Conservation (phyloP, 1,140 invertebrate genomes). For the Cydia splendana region DNA sequence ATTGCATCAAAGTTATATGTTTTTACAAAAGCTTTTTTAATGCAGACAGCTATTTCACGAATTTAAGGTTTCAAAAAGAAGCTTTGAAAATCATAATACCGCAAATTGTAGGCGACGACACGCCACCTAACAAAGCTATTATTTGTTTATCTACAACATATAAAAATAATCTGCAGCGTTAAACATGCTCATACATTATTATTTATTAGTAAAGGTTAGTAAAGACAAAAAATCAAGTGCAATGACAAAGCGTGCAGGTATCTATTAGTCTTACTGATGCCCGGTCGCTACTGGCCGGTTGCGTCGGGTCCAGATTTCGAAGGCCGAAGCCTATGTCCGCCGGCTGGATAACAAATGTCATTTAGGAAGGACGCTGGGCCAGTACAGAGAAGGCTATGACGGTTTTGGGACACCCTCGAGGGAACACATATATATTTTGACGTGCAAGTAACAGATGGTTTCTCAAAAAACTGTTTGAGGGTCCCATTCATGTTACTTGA, state of each 20-base stretch:
- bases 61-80: too few species aligned
- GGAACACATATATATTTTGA: not conserved
- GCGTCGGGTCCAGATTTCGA: slow-evolving; percentile 65
- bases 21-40: too few species aligned
- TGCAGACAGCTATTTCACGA: too few species aligned
- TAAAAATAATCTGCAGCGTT: slow-evolving; percentile 11
- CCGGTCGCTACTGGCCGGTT: slow-evolving; percentile 64
- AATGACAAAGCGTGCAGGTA: slow-evolving; percentile 55
- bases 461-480: not conserved
- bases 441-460: not conserved
- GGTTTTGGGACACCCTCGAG: not conserved
- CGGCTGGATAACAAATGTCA: slow-evolving; percentile 65
- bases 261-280: slow-evolving; percentile 66
- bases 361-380: slow-evolving; percentile 35
- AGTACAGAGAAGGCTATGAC: slow-evolving; percentile 25
- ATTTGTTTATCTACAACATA: not conserved
- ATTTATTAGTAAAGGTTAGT: not conserved
- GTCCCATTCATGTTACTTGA: not conserved
- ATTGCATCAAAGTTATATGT: too few species aligned
- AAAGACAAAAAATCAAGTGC: slow-evolving; percentile 34
- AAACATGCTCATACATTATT: slow-evolving; percentile 4
- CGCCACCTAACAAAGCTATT: too few species aligned
- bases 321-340: slow-evolving; percentile 71
- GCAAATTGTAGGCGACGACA: too few species aligned
- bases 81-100: too few species aligned